These are phyloP conservation scores for Miniopterus natalensis DNA, from an alignment of 2,113 vertebrate species.

Conservation along the genomic window DNA sequence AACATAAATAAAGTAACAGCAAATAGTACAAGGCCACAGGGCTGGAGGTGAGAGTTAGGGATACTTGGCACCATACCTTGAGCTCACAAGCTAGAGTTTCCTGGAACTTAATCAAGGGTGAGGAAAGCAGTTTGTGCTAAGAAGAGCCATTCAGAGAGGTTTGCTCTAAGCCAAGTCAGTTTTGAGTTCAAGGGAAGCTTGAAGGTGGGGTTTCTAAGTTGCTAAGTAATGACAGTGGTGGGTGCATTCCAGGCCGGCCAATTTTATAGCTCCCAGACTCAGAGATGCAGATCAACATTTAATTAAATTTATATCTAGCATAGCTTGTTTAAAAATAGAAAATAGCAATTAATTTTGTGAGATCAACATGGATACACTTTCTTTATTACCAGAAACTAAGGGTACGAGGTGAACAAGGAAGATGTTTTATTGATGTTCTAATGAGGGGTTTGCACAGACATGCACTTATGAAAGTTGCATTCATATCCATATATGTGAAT, in stretches of 20 bases:
- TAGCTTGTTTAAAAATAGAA: neutral
- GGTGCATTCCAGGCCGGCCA: neutral
- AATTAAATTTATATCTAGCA: slow-evolving; percentile 52
- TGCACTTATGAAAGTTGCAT: slow-evolving; percentile 53
- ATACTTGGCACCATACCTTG: neutral
- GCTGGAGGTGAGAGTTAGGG: neutral
- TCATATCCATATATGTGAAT: slow-evolving; percentile 47
- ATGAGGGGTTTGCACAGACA: slow-evolving; percentile 52
- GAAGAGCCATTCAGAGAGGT: slow-evolving; percentile 1
- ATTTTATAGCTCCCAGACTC: neutral
- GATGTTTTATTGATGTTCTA: slow-evolving; percentile 70
- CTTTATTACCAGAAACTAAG: slow-evolving; percentile 54
- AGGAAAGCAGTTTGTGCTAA: neutral
- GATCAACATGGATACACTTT: neutral
- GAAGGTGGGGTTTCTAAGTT: slow-evolving; percentile 21
- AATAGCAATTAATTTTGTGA: slow-evolving; percentile 67
- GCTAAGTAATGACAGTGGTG: neutral
- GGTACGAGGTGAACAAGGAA: slow-evolving; percentile 32
- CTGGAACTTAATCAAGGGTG: neutral
- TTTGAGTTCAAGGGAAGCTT: slow-evolving; percentile 31
- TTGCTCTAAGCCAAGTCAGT: neutral
- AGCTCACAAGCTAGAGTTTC: neutral
- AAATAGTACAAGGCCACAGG: neutral
- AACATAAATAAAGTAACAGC: neutral
- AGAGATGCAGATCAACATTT: slow-evolving; percentile 15